Base-by-base conservation (phyloP, 2,113 vertebrate genomes). In the Sclerurus mexicanus region DNA sequence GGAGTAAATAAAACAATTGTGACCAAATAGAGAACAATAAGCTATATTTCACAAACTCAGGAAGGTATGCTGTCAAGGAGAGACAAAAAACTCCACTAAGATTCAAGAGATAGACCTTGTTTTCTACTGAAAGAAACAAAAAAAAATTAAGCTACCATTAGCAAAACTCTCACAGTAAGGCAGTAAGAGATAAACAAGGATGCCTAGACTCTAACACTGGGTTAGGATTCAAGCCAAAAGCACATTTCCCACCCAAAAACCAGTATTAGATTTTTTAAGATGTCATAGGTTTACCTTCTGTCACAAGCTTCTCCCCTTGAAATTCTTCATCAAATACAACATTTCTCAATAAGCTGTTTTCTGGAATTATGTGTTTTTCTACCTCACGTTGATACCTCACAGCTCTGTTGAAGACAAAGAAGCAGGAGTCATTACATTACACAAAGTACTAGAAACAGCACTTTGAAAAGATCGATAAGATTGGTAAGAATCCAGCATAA, bases 321-420 rank as follows among this genome's bases (percentile, higher is more conserved):
- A 99, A 99, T 85, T 95, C 97, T 96, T 99, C 99, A 90, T 98
- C 97, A 97, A 99, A 99, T 24, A 98, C 90, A 4, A 99, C 63
- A 4, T 93, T 98, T 96, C 96, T 99, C 59, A 99, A 76, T 58
- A 99, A 92, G 59, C 98, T 99, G 66, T 98, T 97, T 80, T 98
- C 98, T 64, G 99, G 98, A 77, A 99, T 96, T 39, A 98, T 95
- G 56, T 96, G 98, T 59, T 96, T 95, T 53, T 94, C 95, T 60
- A 92, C 91, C 40, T 97, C 98, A 21, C 98, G 98, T 89, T 98
- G 98, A 80, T 72, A 96, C 44, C 91, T 93, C 62, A 98, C 71
- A 39, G 96, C 96, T 96, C 98, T 98, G 73, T 83, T 46, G 85
- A 52, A 27, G 64, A 56, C 17, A 39, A 95, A 58, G 27, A 46